Percentiles rank a stretch among this genome's conserved stretches.
Conservation (phyloP, 2,113 vertebrate genomes). For the Atherinomorus stipes region DNA sequence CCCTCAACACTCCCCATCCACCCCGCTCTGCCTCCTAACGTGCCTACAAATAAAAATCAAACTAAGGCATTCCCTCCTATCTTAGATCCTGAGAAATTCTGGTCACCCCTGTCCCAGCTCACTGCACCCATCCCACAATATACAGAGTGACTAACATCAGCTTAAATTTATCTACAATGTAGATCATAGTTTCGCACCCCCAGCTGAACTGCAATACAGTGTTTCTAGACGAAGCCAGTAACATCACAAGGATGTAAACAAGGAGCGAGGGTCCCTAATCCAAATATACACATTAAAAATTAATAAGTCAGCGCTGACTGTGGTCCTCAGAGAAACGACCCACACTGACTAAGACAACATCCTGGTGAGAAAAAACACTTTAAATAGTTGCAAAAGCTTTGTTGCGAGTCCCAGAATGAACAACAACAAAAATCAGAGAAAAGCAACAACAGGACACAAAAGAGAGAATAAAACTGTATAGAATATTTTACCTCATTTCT, state of each 20-base stretch:
- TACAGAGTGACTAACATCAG: constrained; percentile 44
- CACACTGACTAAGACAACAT: constrained; percentile 57
- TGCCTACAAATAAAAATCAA: constrained; percentile 73
- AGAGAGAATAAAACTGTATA: not conserved
- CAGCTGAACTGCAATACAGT: constrained; percentile 47
- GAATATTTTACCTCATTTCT: constrained; percentile 65
- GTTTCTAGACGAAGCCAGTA: constrained; percentile 63
- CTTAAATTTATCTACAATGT: not conserved
- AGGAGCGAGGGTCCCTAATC: constrained; percentile 73
- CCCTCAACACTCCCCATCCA: constrained; percentile 70
- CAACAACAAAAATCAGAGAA: constrained; percentile 11
- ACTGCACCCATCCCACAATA: constrained; percentile 35
- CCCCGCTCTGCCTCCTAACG: constrained; percentile 56
- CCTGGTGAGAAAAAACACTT: constrained; percentile 52
- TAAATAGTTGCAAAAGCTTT: constrained; percentile 68
- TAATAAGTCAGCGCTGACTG: constrained; percentile 70
- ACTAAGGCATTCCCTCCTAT: constrained; percentile 24
- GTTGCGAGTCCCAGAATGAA: constrained; percentile 48
- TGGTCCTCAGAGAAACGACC: constrained; percentile 71
- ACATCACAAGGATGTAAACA: constrained; percentile 80
- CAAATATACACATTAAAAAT: constrained; percentile 79
- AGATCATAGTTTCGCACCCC: not conserved
- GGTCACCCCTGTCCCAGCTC: constrained; percentile 59
- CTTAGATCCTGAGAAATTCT: constrained; percentile 67
- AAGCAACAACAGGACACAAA: constrained; percentile 4